Percentiles rank a stretch among this genome's conserved stretches.
These are phyloP conservation scores for Microctonus aethiopoides DNA, from an alignment of 2,888 invertebrate genomes.

Conservation along the genomic window DNA sequence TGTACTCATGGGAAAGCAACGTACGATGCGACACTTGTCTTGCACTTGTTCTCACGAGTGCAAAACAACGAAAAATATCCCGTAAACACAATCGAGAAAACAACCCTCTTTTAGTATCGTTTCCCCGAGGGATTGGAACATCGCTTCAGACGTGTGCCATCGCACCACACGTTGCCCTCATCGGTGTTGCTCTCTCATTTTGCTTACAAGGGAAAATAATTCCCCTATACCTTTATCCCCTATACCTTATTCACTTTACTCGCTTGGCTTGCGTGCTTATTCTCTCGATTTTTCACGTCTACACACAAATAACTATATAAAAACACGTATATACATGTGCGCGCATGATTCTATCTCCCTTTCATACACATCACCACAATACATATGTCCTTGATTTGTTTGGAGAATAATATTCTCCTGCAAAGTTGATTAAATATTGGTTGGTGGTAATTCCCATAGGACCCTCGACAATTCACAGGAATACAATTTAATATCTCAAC, in stretches of 20 bases:
- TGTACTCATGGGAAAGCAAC: slow-evolving; percentile 5
- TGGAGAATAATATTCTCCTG: slow-evolving; percentile 63
- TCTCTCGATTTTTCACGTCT: slow-evolving; percentile 18
- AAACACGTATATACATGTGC: slow-evolving; percentile 20
- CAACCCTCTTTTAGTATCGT: slow-evolving; percentile 45
- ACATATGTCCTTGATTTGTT: slow-evolving; percentile 66
- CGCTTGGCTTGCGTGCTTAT: slow-evolving; percentile 16
- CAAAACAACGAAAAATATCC: slow-evolving; percentile 33
- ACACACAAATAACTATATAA: slow-evolving; percentile 26
- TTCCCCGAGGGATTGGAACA: slow-evolving; percentile 50
- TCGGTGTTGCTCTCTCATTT: slow-evolving; percentile 17
- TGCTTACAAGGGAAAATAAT: slow-evolving; percentile 33
- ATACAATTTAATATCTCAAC: slow-evolving; percentile 38
- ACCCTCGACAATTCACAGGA: slow-evolving; percentile 37
- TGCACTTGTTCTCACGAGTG: slow-evolving; percentile 63
- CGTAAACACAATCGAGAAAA: background rate
- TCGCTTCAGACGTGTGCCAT: slow-evolving; percentile 41
- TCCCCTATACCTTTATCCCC: slow-evolving; percentile 9
- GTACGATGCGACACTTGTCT: slow-evolving; percentile 57
- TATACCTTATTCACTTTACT: slow-evolving; percentile 18
- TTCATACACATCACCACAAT: slow-evolving; percentile 46
- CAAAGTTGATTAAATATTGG: slow-evolving; percentile 66
- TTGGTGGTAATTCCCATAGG: slow-evolving; percentile 45
- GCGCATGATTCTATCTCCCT: slow-evolving; percentile 35
- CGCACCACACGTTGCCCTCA: slow-evolving; percentile 39